Evolutionary conservation across 2,888 invertebrate species (phyloP).

Genomic region (Cenopis cana): DNA sequence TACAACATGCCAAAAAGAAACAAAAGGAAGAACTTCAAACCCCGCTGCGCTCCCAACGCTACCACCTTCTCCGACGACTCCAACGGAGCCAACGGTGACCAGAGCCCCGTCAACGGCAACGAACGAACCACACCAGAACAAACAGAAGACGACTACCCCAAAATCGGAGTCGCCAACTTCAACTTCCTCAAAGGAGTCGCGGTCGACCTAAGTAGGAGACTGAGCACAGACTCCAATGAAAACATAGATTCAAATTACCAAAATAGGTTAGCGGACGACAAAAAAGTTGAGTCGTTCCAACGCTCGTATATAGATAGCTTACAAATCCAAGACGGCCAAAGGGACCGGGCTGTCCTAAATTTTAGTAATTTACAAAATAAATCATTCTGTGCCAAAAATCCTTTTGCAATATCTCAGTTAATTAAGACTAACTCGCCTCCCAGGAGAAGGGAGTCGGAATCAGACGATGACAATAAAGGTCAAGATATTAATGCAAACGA

Average conservation of each 20-base stretch:
- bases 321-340: slow-evolving; percentile 71
- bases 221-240: slow-evolving; percentile 82
- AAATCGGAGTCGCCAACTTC: slow-evolving; percentile 82
- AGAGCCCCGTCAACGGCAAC: slow-evolving; percentile 73
- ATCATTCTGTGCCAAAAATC: slow-evolving; percentile 84
- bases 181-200: slow-evolving; percentile 79
- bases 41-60: slow-evolving; percentile 88
- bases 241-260: slow-evolving; percentile 81
- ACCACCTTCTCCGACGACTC: slow-evolving; percentile 81
- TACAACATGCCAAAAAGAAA: slow-evolving; percentile 87
- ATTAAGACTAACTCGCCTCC: slow-evolving; percentile 83
- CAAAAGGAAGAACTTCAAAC: slow-evolving; percentile 92
- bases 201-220: slow-evolving; percentile 80
- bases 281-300: slow-evolving; percentile 78
- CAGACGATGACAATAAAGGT: slow-evolving; percentile 79
- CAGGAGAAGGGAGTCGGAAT: slow-evolving; percentile 81
- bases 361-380: slow-evolving; percentile 82
- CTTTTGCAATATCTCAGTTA: slow-evolving; percentile 83
- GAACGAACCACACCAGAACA: slow-evolving; percentile 73
- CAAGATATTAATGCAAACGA: slow-evolving; percentile 81
- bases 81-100: slow-evolving; percentile 68
- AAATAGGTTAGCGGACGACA: slow-evolving; percentile 76
- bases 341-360: slow-evolving; percentile 75
- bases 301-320: slow-evolving; percentile 82
- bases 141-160: slow-evolving; percentile 65